A percentile compares a stretch with the other conserved stretches of the same genome.
Conservation (phyloP, 1,140 invertebrate genomes). For the Gonatopus flavifemur region DNA sequence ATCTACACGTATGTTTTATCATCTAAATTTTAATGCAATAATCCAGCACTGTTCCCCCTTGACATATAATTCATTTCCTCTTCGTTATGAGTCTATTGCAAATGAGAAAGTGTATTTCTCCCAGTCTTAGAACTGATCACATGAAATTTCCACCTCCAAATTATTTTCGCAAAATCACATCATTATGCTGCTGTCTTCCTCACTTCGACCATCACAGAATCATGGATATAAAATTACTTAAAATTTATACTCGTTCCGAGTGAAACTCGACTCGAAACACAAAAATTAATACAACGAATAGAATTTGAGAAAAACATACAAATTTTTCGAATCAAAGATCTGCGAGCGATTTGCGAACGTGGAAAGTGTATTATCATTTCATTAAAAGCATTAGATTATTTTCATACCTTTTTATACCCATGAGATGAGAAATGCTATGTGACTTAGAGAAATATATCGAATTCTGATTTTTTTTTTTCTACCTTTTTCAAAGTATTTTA, state of each 20-base stretch:
- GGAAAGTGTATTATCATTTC: too few relatives aligned
- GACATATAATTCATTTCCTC: constrained; percentile 8
- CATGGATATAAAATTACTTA: constrained; percentile 8
- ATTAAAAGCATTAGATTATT: too few relatives aligned
- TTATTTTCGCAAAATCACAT: constrained; percentile 1
- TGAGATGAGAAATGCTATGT: not conserved
- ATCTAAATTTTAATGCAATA: constrained; percentile 16
- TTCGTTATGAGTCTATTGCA: constrained; percentile 20
- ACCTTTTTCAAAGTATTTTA: too few relatives aligned
- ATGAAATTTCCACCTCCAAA: constrained; percentile 15
- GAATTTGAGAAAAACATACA: too few relatives aligned
- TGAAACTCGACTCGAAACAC: not conserved
- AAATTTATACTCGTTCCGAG: constrained; percentile 1
- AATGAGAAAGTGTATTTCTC: constrained; percentile 27
- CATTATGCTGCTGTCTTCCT: constrained; percentile 4
- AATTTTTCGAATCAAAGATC: too few relatives aligned
- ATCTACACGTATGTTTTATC: too few relatives aligned
- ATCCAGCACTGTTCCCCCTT: constrained; percentile 28
- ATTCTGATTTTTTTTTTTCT: not conserved
- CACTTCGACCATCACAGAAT: not conserved
- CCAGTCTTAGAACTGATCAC: constrained; percentile 29
- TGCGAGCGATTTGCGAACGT: too few relatives aligned
- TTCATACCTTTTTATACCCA: not conserved
- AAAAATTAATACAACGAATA: too few relatives aligned
- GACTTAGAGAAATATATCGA: not conserved